These are phyloP conservation scores for Entomobrya proxima DNA, from an alignment of 2,888 invertebrate species.

Conservation along the genomic window DNA sequence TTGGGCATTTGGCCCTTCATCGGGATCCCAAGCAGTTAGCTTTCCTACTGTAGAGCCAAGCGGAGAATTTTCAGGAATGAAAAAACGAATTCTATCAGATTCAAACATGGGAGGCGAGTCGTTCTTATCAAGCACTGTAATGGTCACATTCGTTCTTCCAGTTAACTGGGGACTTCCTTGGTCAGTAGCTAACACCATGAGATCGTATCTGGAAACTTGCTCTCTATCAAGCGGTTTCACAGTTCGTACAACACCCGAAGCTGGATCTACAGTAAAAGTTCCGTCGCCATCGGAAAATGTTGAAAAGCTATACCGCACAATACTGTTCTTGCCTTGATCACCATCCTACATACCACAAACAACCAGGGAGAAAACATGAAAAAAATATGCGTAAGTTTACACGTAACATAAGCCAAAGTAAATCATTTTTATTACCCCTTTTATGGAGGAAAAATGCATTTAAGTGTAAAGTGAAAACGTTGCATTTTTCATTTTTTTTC, in stretches of 20 bases:
- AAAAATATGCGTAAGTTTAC: conserved; percentile 8
- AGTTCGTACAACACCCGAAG: conserved; percentile 89
- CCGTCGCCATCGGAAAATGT: conserved; percentile 84
- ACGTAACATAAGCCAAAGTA: not conserved
- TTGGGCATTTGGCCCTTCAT: conserved; percentile 92
- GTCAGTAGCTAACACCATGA: conserved; percentile 93
- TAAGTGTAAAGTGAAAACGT: conserved; percentile 26
- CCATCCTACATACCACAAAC: conserved; percentile 71
- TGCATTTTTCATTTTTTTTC: conserved; percentile 3
- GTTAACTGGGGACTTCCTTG: conserved; percentile 88
- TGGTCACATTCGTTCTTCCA: conserved; percentile 74
- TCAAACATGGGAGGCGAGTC: conserved; percentile 94
- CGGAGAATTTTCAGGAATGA: conserved; percentile 97
- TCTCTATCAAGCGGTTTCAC: conserved; percentile 91
- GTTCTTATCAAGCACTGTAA: conserved; percentile 78
- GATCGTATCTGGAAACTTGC: conserved; percentile 88
- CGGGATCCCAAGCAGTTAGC: conserved; percentile 92
- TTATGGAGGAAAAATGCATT: conserved; percentile 6
- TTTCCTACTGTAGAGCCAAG: conserved; percentile 95
- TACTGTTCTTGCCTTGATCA: conserved; percentile 74
- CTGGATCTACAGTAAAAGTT: conserved; percentile 93
- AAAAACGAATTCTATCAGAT: conserved; percentile 90
- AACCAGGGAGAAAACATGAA: not conserved
- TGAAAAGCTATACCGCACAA: conserved; percentile 74
- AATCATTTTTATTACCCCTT: conserved; percentile 41